Evolutionary conservation across 64 coral and sea anemone genomes (phyloP).

Genomic region (Hydrozoanthus tunicans): DNA sequence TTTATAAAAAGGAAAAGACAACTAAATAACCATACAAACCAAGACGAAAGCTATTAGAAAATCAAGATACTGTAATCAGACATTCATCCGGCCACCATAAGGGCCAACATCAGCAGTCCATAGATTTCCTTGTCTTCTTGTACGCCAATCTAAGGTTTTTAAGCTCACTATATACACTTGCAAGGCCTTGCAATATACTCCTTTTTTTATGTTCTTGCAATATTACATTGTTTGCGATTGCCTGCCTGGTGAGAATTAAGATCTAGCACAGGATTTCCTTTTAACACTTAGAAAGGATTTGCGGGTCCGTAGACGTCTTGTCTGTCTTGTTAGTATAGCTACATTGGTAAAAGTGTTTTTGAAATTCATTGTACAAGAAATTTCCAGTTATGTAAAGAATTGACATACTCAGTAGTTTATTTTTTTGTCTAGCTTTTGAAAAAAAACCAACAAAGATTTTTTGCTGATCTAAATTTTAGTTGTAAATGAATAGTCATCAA

Average conservation of each 20-base stretch:
- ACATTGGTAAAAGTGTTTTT: neutral
- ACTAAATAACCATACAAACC: too few relatives aligned
- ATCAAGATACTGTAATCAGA: too few relatives aligned
- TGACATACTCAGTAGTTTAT: neutral
- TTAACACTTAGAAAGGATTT: slow-evolving; percentile 24
- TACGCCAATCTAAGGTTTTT: too few relatives aligned
- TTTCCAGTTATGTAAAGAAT: neutral
- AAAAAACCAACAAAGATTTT: neutral
- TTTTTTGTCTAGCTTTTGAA: neutral
- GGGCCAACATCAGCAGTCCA: too few relatives aligned
- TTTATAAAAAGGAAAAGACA: too few relatives aligned
- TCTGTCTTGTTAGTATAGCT: neutral
- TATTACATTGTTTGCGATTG: neutral
- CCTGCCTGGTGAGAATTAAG: neutral
- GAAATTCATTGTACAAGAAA: neutral
- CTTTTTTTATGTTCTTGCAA: neutral
- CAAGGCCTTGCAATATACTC: too few relatives aligned
- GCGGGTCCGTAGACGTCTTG: slow-evolving; percentile 22
- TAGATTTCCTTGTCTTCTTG: too few relatives aligned
- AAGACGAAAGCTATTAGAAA: too few relatives aligned
- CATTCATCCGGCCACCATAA: too few relatives aligned
- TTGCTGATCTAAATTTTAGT: neutral
- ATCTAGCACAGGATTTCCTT: slow-evolving; percentile 34
- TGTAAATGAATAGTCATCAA: neutral
- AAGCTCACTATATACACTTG: too few relatives aligned